Base-by-base conservation (phyloP, 1,140 invertebrate species). In the Bicyclus anynana region DNA sequence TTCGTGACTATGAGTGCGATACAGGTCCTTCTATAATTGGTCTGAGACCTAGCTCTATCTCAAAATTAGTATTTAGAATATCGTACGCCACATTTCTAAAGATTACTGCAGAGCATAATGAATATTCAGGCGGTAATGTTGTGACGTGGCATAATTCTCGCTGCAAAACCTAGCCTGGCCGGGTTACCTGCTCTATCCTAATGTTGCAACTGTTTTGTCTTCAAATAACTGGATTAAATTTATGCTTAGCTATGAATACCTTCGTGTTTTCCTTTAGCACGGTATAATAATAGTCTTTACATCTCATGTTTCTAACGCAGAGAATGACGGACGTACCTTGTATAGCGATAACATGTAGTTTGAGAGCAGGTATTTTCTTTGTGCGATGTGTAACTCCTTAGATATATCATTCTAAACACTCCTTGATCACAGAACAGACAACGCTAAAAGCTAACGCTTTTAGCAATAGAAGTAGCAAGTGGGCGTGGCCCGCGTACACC, bases 91-190 rank as follows among this genome's bases (percentile, higher is more conserved):
- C 48, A 2, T 33, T 33, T 61, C 52, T 61, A 61, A 55, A 55
- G 54, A 61, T 53, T 50, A 54, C 46, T 23, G 59, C 29, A 33
- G 26, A 61, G 47, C 18, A 20, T 54, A 61, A 61, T 61, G 52
- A 61, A 61, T 61, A 61, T 61, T 61, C 59, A 61, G 20, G 40
- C 37, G 21, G 46, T 61, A 55, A 61, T 61, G 59, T 53, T 61
- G 59, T 61, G 59, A 55, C 37, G 47, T 55, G 50, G 59, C 52
- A 61, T 61, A 61, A 55, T 54, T 54, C 54, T 50, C 35, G 44
- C 42, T 48, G 44, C 57, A 59, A 47, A 59, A 53, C 40, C 48
- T 59, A 52, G 51, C 40, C 48, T 59, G 47, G 51, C 47, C 13
- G 21, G 29, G 29, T 33, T 10, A 33, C 29, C 29, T 33, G n/a